These are phyloP conservation scores for Dascyllus trimaculatus DNA, from an alignment of 2,113 vertebrate species.

Conservation along the genomic window DNA sequence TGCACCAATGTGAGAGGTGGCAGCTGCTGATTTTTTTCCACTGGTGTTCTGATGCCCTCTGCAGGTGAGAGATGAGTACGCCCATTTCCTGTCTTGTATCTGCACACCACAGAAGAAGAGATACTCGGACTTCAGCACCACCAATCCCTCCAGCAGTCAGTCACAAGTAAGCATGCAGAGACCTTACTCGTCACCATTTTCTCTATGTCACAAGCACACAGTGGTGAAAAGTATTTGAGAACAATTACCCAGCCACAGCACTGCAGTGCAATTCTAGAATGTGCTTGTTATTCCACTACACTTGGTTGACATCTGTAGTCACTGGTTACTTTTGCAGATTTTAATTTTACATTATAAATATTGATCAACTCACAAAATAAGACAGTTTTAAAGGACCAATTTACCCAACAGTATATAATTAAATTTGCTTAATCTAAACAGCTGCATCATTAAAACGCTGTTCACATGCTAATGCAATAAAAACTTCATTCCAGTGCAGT, in stretches of 20 bases:
- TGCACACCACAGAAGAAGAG: slow-evolving; percentile 76
- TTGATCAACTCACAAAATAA: too few species aligned
- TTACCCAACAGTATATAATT: too few species aligned
- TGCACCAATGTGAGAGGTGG: not conserved
- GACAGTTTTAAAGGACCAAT: too few species aligned
- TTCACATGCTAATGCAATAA: too few species aligned
- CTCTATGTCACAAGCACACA: not conserved
- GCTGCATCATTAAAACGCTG: too few species aligned
- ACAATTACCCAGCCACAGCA: not conserved
- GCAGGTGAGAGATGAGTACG: slow-evolving; percentile 90
- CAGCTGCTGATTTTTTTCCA: not conserved
- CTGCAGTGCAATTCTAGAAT: not conserved
- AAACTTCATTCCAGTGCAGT: too few species aligned
- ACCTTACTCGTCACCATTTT: not conserved
- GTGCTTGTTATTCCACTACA: too few species aligned
- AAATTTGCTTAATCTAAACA: too few species aligned
- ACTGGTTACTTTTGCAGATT: too few species aligned
- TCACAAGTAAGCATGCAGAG: slow-evolving; percentile 66
- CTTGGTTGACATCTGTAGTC: too few species aligned
- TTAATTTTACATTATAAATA: too few species aligned
- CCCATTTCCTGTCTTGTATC: slow-evolving; percentile 74
- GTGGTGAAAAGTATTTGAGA: not conserved
- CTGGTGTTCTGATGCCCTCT: slow-evolving; percentile 66
- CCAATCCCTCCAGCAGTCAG: slow-evolving; percentile 81
- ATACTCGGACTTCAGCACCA: slow-evolving; percentile 84